Conservation (phyloP, 2,113 vertebrate genomes). For the Gymnorhina tibicen region DNA sequence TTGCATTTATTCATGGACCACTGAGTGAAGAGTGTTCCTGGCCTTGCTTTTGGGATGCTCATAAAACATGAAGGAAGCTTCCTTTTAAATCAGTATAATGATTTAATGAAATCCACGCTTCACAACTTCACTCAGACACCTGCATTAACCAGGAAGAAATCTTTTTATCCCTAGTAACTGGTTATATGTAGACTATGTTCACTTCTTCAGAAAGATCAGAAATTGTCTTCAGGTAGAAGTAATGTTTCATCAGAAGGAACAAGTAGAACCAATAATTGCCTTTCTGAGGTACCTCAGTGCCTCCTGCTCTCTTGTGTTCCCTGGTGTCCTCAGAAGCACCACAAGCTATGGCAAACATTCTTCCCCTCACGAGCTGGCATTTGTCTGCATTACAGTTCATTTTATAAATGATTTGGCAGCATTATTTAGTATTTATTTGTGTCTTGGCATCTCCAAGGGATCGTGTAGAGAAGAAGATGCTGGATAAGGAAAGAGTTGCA, state of each 20-base stretch:
- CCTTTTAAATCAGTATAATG: not conserved
- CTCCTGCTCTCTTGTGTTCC: not conserved
- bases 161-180: not conserved
- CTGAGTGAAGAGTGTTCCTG: not conserved
- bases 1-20: not conserved
- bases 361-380: not conserved
- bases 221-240: not conserved
- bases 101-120: not conserved
- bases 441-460: not conserved
- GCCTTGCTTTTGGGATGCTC: not conserved
- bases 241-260: not conserved
- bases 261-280: not conserved
- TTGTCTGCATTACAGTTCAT: not conserved
- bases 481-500: not conserved
- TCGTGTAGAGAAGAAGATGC: accelerated
- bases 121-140: not conserved
- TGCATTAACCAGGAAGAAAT: not conserved
- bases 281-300: not conserved
- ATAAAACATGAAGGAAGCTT: not conserved
- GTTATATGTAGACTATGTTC: not conserved
- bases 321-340: not conserved
- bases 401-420: not conserved
- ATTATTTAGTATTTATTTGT: not conserved
- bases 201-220: not conserved
- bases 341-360: not conserved